Evolutionary conservation across 2,888 invertebrate species (phyloP), one percentile per base, ranked within the genome.

Genomic region (Sipha maydis): DNA sequence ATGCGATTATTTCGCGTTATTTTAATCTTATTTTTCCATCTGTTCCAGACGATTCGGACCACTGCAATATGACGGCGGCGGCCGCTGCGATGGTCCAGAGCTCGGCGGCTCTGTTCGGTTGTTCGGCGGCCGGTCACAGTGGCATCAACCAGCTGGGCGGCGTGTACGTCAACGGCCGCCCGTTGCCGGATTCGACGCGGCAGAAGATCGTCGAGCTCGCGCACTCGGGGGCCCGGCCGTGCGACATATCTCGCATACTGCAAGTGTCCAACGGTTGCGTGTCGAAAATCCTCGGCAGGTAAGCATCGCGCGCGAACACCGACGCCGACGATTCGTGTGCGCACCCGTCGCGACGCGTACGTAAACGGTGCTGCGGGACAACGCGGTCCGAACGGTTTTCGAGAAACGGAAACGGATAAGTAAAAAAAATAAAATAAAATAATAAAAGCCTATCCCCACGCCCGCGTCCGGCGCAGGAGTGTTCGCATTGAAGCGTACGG

Each of bases 181-280:
- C 99, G 90, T 94, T 99, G 93, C 99, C 99, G 90, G 99, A 99
- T 93, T 97, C 97, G 91, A 99, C 99, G 91, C 94, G 99, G 91
- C 99, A 99, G 94, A 97, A 98, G 94, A 99, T 99, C 91, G 99
- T 99, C 91, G 99, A 99, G 93, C 93, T 99, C 92, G 99, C 99
- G 90, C 98, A 99, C 93, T 96, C 98, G 82, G 99, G 99, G 89
- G 98, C 98, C 90, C 93, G 99, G 91, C 99, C 99, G 89, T 99
- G 99, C 94, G 99, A 99, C 94, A 99, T 99, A 93, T 98, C 98
- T 91, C 94, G 99, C 91, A 98, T 98, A 91, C 95, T 99, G 91
- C 99, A 99, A 94, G 99, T 99, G 92, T 98, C 98, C 93, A 99
- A 99, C 93, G 99, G 99, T 92, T 99, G 98, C 93, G 98, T 99